Conservation (phyloP, 1,140 invertebrate species). For the Ooceraea biroi region DNA sequence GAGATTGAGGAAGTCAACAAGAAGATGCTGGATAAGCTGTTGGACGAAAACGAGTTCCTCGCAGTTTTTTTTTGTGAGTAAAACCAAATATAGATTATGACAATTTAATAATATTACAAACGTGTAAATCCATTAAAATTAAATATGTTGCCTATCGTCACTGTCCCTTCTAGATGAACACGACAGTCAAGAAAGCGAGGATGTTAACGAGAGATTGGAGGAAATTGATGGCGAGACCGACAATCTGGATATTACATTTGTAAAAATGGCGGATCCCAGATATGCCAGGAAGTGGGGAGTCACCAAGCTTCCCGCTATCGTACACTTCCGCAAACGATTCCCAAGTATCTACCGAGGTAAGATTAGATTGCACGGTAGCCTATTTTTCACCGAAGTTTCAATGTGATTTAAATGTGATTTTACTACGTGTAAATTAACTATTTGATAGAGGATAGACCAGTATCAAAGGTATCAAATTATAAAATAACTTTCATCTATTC, state of each 20-base stretch:
- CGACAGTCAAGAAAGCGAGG: slow-evolving; percentile 91
- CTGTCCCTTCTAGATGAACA: slow-evolving; percentile 89
- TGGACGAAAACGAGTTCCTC: slow-evolving; percentile 97
- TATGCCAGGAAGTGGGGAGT: slow-evolving; percentile 98
- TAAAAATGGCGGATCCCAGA: slow-evolving; percentile 96
- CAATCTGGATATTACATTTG: slow-evolving; percentile 97
- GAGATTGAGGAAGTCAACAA: slow-evolving; percentile 98
- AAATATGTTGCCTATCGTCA: background rate
- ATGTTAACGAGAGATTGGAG: slow-evolving; percentile 94
- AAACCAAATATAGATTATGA: background rate
- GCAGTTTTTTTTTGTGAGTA: slow-evolving; percentile 98
- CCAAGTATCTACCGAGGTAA: slow-evolving; percentile 97
- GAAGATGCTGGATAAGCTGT: slow-evolving; percentile 97
- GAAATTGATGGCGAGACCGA: slow-evolving; percentile 97
- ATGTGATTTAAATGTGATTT: no score
- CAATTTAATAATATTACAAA: background rate
- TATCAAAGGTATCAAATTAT: background rate
- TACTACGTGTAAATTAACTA: no score
- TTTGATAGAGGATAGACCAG: no score
- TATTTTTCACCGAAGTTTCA: no score
- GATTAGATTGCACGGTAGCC: no score
- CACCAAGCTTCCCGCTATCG: slow-evolving; percentile 95
- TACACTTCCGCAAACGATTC: slow-evolving; percentile 97
- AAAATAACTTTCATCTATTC: background rate
- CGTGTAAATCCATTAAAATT: background rate